Evolutionary conservation across 2,888 invertebrate species (phyloP).

Genomic region (Polydrusus pterygomalis): DNA sequence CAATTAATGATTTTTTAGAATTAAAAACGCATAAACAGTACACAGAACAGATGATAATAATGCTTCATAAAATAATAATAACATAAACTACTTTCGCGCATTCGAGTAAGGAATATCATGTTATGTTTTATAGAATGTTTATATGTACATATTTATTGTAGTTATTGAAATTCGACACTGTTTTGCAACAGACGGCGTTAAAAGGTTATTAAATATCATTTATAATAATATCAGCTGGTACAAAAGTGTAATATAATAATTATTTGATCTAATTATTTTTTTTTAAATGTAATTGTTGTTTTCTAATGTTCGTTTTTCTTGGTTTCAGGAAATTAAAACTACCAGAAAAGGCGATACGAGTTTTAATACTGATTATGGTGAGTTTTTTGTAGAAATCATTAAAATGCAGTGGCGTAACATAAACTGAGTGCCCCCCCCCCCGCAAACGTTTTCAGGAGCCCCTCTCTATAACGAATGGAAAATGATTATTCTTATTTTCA

Average conservation of each 20-base stretch:
- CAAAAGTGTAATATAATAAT: background rate
- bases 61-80: too few relatives aligned
- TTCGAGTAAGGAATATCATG: background rate
- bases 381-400: conserved; percentile 54
- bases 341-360: conserved; percentile 61
- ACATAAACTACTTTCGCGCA: too few relatives aligned
- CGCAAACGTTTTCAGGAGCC: too few relatives aligned
- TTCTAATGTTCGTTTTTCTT: conserved; percentile 58
- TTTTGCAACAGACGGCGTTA: conserved; percentile 35
- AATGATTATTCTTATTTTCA: too few relatives aligned
- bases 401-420: too few relatives aligned
- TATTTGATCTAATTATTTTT: conserved; percentile 31
- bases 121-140: conserved; percentile 6
- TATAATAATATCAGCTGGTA: background rate
- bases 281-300: conserved; percentile 33
- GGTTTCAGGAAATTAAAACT: conserved; percentile 63
- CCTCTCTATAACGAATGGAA: too few relatives aligned
- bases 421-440: too few relatives aligned
- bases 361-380: conserved; percentile 62
- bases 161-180: conserved; percentile 25
- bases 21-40: too few relatives aligned
- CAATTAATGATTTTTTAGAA: too few relatives aligned
- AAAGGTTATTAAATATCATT: conserved; percentile 15
- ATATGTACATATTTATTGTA: too few relatives aligned
- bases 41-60: too few relatives aligned